Evolutionary conservation across 1,140 invertebrate genomes (phyloP), one percentile per base, ranked within the genome.

Genomic region (Globodera ellingtonae): DNA sequence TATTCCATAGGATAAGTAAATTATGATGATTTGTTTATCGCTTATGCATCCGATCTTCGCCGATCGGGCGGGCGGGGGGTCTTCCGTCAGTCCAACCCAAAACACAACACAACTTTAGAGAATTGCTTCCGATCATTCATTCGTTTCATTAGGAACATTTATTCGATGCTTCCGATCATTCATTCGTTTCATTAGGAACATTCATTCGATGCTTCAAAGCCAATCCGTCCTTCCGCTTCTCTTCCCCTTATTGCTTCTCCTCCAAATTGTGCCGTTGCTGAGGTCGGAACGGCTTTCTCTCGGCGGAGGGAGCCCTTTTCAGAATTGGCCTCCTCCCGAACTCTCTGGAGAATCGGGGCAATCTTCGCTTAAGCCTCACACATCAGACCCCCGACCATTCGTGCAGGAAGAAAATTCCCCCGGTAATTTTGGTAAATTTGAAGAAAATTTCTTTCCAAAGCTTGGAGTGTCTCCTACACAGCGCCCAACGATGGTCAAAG

Each of bases 391-490:
- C 50, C 50, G 50, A 0, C 3, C 52, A 10, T 52, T 52, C 52
- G 15, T 52, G 9, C 52, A 52, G 3, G 52, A 52, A 15, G 52
- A 52, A 52, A 13, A 62, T 15, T 62, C 56, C n/a, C 56, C 56
- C 1, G 56, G 56, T 62, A 62, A 62, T 18, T 62, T 18, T 62
- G 10, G 52, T 9, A 52, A 52, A 52, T 52, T 52, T 52, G 8
- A 52, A 52, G 8, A 69, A 69, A 69, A 21, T 15, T 10, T n/a
- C 66, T 6, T 69, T 44, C 66, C 35, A 44, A 35, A 35, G 24
- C 67, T 6, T 70, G 67, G 67, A 70, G 67, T 70, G 67, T 70
- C n/a, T 70, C 67, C 35, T 70, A 70, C 67, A 70, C 67, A 47
- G 21, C 9, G 35, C 67, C 67, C 6, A 13, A 35, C 67, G 67